These are phyloP conservation scores for Formicarius rufipectus DNA, from an alignment of 2,113 vertebrate species.

Conservation along the genomic window DNA sequence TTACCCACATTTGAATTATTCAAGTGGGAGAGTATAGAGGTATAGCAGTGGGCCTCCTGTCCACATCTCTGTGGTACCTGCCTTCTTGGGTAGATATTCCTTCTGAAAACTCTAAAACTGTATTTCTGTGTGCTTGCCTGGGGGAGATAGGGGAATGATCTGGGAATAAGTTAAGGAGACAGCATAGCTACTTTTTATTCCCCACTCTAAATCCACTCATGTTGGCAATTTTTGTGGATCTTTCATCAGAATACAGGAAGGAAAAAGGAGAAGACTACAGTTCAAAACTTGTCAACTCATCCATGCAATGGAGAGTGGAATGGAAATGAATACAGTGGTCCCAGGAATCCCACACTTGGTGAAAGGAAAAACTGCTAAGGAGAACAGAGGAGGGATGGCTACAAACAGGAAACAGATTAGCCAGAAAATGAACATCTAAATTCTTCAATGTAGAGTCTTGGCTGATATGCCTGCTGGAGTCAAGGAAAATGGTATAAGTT, in stretches of 20 bases:
- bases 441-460: background rate
- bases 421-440: background rate
- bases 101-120: background rate
- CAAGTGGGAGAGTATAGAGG: background rate
- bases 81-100: background rate
- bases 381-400: background rate
- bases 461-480: background rate
- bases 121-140: background rate
- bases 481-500: background rate
- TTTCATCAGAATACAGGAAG: background rate
- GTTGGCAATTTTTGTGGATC: background rate
- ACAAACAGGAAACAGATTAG: background rate
- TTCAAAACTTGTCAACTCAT: background rate
- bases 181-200: background rate
- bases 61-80: background rate
- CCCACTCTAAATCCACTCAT: background rate
- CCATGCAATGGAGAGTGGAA: background rate
- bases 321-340: background rate
- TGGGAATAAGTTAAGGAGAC: background rate
- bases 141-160: background rate
- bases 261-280: background rate
- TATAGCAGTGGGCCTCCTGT: background rate
- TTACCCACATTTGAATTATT: background rate
- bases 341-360: background rate
- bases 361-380: background rate